These are phyloP conservation scores for Drosophila algonquin DNA, from an alignment of 2,888 invertebrate species.

Conservation along the genomic window DNA sequence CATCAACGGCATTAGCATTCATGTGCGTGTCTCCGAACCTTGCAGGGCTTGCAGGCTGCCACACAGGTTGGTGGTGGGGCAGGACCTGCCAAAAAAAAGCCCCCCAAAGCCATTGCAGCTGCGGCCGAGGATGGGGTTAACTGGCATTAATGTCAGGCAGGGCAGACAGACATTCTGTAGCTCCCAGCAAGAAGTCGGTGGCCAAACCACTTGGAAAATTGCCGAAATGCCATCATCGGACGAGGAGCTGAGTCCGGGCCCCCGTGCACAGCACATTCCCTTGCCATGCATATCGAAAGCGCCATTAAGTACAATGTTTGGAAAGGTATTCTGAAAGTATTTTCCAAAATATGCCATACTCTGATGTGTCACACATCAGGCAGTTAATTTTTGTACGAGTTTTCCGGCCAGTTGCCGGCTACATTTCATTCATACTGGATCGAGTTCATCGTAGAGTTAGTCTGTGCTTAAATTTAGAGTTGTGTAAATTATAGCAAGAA, in stretches of 20 bases:
- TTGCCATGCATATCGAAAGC: constrained; percentile 1
- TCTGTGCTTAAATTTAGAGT: constrained; percentile 15
- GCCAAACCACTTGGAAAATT: constrained; percentile 66
- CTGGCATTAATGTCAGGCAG: constrained; percentile 78
- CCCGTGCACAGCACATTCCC: constrained; percentile 15
- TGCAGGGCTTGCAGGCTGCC: constrained; percentile 1
- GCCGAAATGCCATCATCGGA: constrained; percentile 60
- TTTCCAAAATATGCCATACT: constrained; percentile 10
- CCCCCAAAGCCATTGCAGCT: constrained; percentile 49
- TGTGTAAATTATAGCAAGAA: background rate
- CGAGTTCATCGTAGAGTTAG: background rate
- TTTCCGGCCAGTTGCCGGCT: constrained; percentile 29
- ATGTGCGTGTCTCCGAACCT: constrained; percentile 60
- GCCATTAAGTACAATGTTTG: constrained; percentile 13
- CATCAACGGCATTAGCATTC: constrained; percentile 69
- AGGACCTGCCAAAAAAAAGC: constrained; percentile 51
- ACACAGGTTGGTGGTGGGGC: background rate
- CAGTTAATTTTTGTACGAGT: constrained; percentile 4
- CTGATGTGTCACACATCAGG: constrained; percentile 7
- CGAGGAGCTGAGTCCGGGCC: constrained; percentile 1
- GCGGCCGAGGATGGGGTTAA: constrained; percentile 74
- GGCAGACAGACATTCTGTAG: constrained; percentile 45
- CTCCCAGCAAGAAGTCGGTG: constrained; percentile 48
- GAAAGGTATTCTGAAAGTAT: constrained; percentile 23
- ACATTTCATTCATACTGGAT: constrained; percentile 24